A percentile compares a stretch with the other conserved stretches of the same genome.
These are phyloP conservation scores for Zapornia atra DNA, from an alignment of 2,113 vertebrate species.

Conservation along the genomic window DNA sequence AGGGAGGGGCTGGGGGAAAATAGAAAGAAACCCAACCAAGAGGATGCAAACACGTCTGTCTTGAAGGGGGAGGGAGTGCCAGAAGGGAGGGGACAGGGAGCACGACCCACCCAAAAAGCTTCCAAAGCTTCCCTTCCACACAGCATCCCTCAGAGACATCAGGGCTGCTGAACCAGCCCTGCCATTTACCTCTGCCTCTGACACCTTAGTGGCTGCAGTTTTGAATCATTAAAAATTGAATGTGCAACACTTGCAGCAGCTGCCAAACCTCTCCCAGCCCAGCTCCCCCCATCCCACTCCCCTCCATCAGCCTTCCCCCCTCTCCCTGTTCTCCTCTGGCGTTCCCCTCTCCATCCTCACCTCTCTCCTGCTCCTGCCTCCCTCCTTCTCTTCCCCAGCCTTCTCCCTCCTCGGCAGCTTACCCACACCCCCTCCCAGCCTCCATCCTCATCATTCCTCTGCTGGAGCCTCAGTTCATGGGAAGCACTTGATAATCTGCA, in stretches of 20 bases:
- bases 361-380: neutral
- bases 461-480: neutral
- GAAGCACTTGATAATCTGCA: conserved; percentile 14
- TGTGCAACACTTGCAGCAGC: conserved; percentile 47
- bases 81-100: neutral
- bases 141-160: conserved; percentile 45
- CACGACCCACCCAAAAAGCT: neutral
- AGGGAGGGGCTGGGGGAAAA: neutral
- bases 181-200: conserved; percentile 61
- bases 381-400: neutral
- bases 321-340: neutral
- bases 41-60: fast-evolving
- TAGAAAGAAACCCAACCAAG: neutral
- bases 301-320: neutral
- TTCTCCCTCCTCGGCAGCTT: neutral
- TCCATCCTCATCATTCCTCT: neutral
- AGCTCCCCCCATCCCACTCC: neutral
- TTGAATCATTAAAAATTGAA: conserved; percentile 74
- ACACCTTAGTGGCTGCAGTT: conserved; percentile 70
- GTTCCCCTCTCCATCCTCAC: neutral
- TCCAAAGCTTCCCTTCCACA: conserved; percentile 27
- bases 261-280: conserved; percentile 32
- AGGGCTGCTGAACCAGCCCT: conserved; percentile 41
- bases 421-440: neutral
- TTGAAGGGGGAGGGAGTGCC: neutral